phyloP scores from a whole-genome alignment of 1,140 invertebrate species.

The Sinonovacula constricta region DNA sequence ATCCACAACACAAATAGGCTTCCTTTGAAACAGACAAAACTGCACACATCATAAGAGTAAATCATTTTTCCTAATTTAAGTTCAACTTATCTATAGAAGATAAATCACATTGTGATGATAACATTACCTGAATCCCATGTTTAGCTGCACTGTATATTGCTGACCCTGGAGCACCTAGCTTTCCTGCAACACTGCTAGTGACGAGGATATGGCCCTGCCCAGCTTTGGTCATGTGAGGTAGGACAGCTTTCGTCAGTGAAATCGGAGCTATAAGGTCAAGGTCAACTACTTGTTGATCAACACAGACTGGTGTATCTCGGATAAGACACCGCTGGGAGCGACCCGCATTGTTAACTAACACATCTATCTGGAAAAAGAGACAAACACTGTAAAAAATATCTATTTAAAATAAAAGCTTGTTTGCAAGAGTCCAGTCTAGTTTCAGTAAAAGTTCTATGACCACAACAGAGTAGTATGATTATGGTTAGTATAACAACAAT shows the following conservation, averaged over 20 bases:
- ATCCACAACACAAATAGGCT: too few relatives aligned
- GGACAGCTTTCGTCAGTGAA: slow-evolving; percentile 81
- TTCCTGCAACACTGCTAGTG: slow-evolving; percentile 80
- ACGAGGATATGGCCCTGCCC: slow-evolving; percentile 77
- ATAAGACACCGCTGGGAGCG: slow-evolving; percentile 88
- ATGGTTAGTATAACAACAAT: neutral
- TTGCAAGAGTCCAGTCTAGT: neutral
- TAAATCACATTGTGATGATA: too few relatives aligned
- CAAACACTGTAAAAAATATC: neutral
- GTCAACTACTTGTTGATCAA: slow-evolving; percentile 89
- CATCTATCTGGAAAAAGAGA: slow-evolving; percentile 76
- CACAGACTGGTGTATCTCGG: slow-evolving; percentile 86
- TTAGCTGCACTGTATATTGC: slow-evolving; percentile 89
- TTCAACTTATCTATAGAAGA: too few relatives aligned
- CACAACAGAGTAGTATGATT: neutral
- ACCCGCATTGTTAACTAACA: slow-evolving; percentile 79
- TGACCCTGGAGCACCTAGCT: slow-evolving; percentile 86
- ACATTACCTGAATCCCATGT: slow-evolving; percentile 88
- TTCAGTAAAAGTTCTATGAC: neutral
- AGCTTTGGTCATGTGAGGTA: slow-evolving; percentile 75
- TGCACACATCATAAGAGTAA: too few relatives aligned
- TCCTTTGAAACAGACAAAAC: too few relatives aligned
- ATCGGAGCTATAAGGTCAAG: slow-evolving; percentile 89
- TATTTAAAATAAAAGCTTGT: neutral
- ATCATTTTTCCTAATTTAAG: too few relatives aligned